Percentiles rank a stretch among this genome's conserved stretches.
These are phyloP conservation scores for Temnothorax ravouxi DNA, from an alignment of 2,888 invertebrate genomes.

Conservation along the genomic window DNA sequence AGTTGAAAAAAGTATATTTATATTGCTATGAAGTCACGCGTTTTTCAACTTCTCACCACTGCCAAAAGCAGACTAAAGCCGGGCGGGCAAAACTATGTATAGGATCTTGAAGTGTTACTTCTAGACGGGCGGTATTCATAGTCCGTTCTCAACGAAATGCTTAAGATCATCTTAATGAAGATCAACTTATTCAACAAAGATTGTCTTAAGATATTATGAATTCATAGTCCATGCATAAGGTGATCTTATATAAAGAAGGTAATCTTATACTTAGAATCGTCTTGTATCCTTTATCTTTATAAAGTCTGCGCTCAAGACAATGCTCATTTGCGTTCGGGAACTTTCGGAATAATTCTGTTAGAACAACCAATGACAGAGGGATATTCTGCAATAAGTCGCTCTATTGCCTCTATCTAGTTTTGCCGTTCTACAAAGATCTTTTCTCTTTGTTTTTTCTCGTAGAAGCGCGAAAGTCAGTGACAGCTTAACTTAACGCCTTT, in stretches of 20 bases:
- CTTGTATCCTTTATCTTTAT: neutral
- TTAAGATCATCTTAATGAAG: neutral
- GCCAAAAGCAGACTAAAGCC: too few relatives aligned
- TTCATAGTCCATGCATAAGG: neutral
- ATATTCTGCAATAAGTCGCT: neutral
- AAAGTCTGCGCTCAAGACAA: neutral
- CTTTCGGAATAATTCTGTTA: neutral
- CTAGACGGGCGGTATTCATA: neutral
- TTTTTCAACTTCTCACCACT: too few relatives aligned
- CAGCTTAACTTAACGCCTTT: too few relatives aligned
- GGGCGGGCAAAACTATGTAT: too few relatives aligned
- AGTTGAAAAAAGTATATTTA: too few relatives aligned
- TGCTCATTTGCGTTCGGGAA: neutral
- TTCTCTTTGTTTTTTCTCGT: too few relatives aligned
- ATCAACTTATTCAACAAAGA: too few relatives aligned
- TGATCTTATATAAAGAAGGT: neutral
- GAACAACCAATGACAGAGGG: slow-evolving; percentile 4
- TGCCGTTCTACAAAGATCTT: too few relatives aligned
- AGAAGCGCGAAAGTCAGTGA: too few relatives aligned
- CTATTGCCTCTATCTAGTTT: too few relatives aligned
- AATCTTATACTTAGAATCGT: neutral
- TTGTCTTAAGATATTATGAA: neutral
- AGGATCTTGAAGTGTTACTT: too few relatives aligned
- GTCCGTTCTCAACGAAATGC: neutral
- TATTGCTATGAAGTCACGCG: too few relatives aligned